phyloP scores from a whole-genome alignment of 2,113 vertebrate genomes.

The Cyanocitta stelleri region DNA sequence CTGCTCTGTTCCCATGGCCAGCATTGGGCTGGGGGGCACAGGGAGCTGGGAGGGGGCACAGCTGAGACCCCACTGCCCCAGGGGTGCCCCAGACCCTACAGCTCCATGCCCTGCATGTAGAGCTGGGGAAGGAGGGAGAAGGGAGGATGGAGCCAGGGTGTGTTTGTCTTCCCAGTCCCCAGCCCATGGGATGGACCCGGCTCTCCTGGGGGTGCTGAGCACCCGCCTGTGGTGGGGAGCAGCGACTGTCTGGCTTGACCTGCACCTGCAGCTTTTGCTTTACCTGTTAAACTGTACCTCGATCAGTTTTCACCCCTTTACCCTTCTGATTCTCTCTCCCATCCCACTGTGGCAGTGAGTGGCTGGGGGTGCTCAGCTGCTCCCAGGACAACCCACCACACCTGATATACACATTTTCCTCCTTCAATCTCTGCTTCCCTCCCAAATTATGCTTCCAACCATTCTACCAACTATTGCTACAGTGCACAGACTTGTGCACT shows the following conservation, averaged over 20 bases:
- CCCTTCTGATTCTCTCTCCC: neutral
- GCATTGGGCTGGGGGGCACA: fast-evolving
- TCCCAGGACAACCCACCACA: neutral
- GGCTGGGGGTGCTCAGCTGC: neutral
- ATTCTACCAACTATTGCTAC: neutral
- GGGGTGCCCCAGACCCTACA: fast-evolving
- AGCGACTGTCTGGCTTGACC: neutral
- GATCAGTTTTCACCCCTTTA: neutral
- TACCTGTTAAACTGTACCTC: neutral
- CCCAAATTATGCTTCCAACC: neutral
- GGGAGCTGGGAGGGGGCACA: neutral
- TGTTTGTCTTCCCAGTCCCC: neutral
- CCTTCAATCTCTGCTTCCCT: neutral
- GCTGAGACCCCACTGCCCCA: neutral
- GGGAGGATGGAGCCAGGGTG: neutral
- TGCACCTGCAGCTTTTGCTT: neutral
- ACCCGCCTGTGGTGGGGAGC: neutral
- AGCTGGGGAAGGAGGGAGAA: neutral
- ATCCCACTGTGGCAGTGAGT: neutral
- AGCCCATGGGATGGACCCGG: fast-evolving
- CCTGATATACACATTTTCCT: neutral
- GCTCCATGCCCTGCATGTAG: fast-evolving
- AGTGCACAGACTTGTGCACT: neutral
- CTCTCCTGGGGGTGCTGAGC: neutral
- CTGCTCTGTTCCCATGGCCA: neutral